phyloP scores from a whole-genome alignment of 2,888 invertebrate genomes.

The Scaptomyza polygonia region DNA sequence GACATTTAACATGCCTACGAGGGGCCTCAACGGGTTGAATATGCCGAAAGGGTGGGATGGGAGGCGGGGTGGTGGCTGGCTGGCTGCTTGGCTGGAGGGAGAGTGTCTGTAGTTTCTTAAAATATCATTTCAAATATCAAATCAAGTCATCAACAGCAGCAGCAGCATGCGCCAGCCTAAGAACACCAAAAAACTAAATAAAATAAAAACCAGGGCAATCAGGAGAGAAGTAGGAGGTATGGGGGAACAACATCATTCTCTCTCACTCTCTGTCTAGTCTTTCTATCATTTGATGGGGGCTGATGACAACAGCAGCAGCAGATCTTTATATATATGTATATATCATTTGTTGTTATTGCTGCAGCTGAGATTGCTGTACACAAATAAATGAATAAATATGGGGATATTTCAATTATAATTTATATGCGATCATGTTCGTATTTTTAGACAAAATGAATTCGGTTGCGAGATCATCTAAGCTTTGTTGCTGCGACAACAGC shows the following conservation, averaged over 20 bases:
- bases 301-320: slow-evolving; percentile 22
- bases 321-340: slow-evolving; percentile 42
- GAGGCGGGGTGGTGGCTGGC: background rate
- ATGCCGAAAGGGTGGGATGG: slow-evolving; percentile 3
- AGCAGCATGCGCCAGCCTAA: slow-evolving; percentile 22
- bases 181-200: slow-evolving; percentile 26
- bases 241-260: slow-evolving; percentile 5
- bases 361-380: slow-evolving; percentile 37
- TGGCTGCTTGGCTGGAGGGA: background rate
- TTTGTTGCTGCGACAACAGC: background rate
- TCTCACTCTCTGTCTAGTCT: slow-evolving; percentile 6
- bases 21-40: slow-evolving; percentile 22
- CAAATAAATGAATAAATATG: slow-evolving; percentile 24
- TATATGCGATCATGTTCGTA: slow-evolving; percentile 68
- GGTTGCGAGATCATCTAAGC: slow-evolving; percentile 6
- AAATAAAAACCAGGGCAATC: background rate
- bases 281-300: slow-evolving; percentile 22
- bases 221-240: background rate
- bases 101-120: slow-evolving; percentile 65
- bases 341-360: slow-evolving; percentile 39
- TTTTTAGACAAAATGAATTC: slow-evolving; percentile 59
- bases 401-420: slow-evolving; percentile 69
- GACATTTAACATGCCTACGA: slow-evolving; percentile 82
- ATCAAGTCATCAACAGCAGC: slow-evolving; percentile 70
- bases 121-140: slow-evolving; percentile 76